Conservation (phyloP, 2,797 vertebrate species). For the Peromyscus melanophrys region DNA sequence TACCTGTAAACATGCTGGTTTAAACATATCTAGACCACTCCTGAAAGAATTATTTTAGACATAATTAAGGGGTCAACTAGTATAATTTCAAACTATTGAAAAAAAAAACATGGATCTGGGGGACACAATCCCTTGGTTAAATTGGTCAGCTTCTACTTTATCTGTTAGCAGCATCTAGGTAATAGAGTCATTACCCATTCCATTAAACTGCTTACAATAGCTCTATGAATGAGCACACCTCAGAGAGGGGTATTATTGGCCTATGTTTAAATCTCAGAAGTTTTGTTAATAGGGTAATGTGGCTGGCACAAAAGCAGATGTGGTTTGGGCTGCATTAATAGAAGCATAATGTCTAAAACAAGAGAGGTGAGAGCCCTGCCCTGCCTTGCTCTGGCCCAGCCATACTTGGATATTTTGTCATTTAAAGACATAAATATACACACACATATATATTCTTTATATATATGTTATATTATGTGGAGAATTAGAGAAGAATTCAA, state of each 20-base stretch:
- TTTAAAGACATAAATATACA: conserved; percentile 5
- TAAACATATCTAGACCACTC: conserved; percentile 68
- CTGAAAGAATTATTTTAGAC: conserved; percentile 68
- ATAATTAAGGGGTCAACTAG: conserved; percentile 81
- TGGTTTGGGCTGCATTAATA: not conserved
- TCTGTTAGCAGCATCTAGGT: not conserved
- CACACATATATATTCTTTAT: too few relatives aligned
- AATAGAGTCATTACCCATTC: not conserved
- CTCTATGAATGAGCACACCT: not conserved
- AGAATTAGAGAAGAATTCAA: not conserved
- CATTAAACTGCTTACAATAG: not conserved
- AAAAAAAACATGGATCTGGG: conserved; percentile 61
- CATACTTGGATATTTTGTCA: conserved; percentile 14
- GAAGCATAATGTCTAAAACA: conserved; percentile 10
- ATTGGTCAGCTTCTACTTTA: conserved; percentile 3
- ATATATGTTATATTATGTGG: not conserved
- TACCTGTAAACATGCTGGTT: conserved; percentile 72
- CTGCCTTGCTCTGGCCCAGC: not conserved
- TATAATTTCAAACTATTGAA: conserved; percentile 80
- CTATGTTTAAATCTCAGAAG: conserved; percentile 21
- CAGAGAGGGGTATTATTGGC: not conserved
- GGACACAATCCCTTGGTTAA: conserved; percentile 71
- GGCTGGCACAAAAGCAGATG: not conserved
- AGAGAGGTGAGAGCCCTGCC: not conserved
- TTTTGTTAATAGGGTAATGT: not conserved